Evolutionary conservation across 2,888 invertebrate genomes (phyloP), one percentile per base, ranked within the genome.

Genomic region (Carabus problematicus): DNA sequence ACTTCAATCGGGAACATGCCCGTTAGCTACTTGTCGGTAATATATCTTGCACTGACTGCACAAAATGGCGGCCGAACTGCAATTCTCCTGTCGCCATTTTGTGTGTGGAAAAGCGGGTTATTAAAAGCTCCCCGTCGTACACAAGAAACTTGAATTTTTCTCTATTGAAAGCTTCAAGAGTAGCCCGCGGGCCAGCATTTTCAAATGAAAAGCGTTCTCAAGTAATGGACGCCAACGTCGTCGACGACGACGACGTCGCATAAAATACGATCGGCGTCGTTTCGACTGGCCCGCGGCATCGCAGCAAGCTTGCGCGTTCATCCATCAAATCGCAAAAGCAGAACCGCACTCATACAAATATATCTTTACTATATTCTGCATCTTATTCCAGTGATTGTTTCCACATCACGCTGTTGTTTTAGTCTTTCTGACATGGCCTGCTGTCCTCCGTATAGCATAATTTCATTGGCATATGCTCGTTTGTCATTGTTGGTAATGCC

Each of bases 131-230:
- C 19, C 19, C 16, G 18, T 14, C 19, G 52, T 52, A 18, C 29
- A 29, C 29, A 29, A 29, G 52, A 52, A 52, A 52, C 52, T 52
- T 52, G 14, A 52, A 52, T 52, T 52, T 52, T 52, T 52, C 52
- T 52, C 52, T 52, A 52, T 52, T 52, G 52, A 52, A 52, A 52
- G 52, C 52, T 52, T n/a, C 52, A 16, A 11, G 52, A 19, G 7
- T 52, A 9, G 52, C 52, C 52, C 8, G 49, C 8, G 49, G 49
- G 52, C 29, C 16, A 52, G 18, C 19, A 52, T 52, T 52, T 52
- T 52, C 52, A 52, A 52, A 52, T 52, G 52, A 52, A 52, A 52
- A 52, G 52, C 52, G 16, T 52, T 52, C 52, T 52, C 52, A 19
- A 52, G 52, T 52, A 12, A 52, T 16, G 9, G 52, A 45, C 45